Base-by-base conservation (phyloP, 2,797 vertebrate species). In the Fistularia tabacaria region DNA sequence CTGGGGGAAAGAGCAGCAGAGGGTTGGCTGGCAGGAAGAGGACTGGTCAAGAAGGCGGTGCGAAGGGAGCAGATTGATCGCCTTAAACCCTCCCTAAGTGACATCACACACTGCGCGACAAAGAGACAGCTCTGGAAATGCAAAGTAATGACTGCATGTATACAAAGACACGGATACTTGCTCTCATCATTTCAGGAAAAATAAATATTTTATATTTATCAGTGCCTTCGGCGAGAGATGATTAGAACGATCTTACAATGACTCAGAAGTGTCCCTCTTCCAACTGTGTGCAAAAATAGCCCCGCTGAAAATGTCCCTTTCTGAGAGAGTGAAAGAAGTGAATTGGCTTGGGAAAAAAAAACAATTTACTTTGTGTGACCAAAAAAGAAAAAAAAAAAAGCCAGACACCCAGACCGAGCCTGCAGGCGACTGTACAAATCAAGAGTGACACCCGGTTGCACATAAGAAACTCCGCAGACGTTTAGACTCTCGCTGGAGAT, bases 361-460 rank as follows among this genome's bases (percentile, higher is more conserved):
- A 66, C 41, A 43, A 69, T 80, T 72, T 68, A 69, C 54, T 57
- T 55, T 15, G 43, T 46, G 54, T 77, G 74, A 59, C 54, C 49
- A 40, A 51, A n/a, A n/a, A n/a, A n/a, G n/a, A n/a, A n/a, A 25
- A 25, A 25, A 25, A 73, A 76, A 81, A 81, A 67, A 11, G 62
- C 56, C 72, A 66, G 60, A 76, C 59, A 69, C 57, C 51, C 48
- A 45, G 54, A 50, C 51, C 52, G 53, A 47, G 61, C 57, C 51
- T 40, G 61, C 14, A 5, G 11, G 67, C 49, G 48, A 49, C 41
- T 43, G 65, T 55, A 74, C 66, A 76, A 68, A 77, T 77, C 70
- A 67, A 25, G 25, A 25, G 25, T 79, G 69, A 76, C 76, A 54
- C 71, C n/a, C 49, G 36, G 64, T 66, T 69, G 54, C 46, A 38